Conservation (phyloP, 1,140 invertebrate genomes). For the Calliphora vicina region DNA sequence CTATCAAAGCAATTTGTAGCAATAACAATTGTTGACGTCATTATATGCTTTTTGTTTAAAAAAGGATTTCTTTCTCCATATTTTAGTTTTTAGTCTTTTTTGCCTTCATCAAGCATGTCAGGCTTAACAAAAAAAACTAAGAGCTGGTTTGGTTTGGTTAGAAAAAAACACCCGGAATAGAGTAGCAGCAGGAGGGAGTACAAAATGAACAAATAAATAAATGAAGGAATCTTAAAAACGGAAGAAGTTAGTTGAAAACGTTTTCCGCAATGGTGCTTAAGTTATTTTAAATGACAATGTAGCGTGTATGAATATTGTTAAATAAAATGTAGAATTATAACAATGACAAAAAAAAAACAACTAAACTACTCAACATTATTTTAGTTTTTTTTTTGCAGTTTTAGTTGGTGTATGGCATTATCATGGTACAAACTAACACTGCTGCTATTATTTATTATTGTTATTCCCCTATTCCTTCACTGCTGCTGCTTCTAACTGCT, state of each 20-base stretch:
- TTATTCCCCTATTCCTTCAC: not conserved
- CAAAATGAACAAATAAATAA: not conserved
- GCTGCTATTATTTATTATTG: not conserved
- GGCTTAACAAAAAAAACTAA: not conserved
- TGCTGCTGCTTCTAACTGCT: not conserved
- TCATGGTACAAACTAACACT: slow-evolving; percentile 4
- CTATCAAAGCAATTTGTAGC: slow-evolving; percentile 29
- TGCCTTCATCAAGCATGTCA: not conserved
- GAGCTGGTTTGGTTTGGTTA: not conserved
- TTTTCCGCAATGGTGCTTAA: slow-evolving; percentile 34
- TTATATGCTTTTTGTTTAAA: slow-evolving; percentile 18
- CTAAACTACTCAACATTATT: not conserved
- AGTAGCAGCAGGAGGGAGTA: not conserved
- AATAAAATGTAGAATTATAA: not conserved
- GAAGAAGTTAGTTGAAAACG: slow-evolving; percentile 31
- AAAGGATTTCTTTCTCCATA: not conserved
- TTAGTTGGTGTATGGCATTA: slow-evolving; percentile 7
- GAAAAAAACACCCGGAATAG: not conserved
- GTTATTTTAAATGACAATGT: slow-evolving; percentile 35
- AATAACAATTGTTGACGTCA: slow-evolving; percentile 34
- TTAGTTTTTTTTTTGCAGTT: not conserved
- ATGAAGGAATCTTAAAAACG: not conserved
- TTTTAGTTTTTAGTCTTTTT: not conserved
- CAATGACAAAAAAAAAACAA: not conserved
- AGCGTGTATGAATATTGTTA: slow-evolving; percentile 29